Conservation (phyloP, 2,113 vertebrate species). For the Zosterops japonicus region DNA sequence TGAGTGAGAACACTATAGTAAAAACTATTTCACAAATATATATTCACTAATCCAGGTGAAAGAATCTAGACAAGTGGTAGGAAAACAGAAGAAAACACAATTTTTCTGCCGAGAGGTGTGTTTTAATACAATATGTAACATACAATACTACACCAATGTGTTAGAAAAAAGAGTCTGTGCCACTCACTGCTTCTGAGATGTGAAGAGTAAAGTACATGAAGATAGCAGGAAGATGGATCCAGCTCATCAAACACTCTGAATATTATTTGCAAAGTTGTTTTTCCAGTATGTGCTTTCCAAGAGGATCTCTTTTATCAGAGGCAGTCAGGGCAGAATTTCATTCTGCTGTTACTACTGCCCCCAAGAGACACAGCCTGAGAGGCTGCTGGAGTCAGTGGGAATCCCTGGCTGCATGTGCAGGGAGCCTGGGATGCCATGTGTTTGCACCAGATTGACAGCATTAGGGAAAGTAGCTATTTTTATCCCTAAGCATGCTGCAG, state of each 20-base stretch:
- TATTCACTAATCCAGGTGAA: neutral
- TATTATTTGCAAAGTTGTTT: neutral
- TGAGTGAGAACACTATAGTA: neutral
- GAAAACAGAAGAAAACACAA: neutral
- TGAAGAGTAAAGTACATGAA: neutral
- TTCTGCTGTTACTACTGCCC: neutral
- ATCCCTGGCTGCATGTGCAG: neutral
- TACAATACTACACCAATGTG: neutral
- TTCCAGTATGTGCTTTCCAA: neutral
- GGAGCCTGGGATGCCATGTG: neutral
- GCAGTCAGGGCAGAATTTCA: neutral
- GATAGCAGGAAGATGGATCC: neutral
- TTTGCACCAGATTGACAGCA: neutral
- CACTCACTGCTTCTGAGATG: neutral
- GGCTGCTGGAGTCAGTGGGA: neutral
- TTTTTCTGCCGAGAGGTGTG: neutral
- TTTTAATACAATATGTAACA: neutral
- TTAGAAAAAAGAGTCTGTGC: neutral
- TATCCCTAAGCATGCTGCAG: neutral
- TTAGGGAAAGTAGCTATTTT: slow-evolving; percentile 7
- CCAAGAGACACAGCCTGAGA: neutral
- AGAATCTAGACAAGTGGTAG: neutral
- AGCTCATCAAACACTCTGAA: neutral
- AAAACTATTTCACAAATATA: neutral
- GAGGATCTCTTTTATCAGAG: neutral